Conservation (phyloP, 2,797 vertebrate genomes). For the Chaetophractus vellerosus region DNA sequence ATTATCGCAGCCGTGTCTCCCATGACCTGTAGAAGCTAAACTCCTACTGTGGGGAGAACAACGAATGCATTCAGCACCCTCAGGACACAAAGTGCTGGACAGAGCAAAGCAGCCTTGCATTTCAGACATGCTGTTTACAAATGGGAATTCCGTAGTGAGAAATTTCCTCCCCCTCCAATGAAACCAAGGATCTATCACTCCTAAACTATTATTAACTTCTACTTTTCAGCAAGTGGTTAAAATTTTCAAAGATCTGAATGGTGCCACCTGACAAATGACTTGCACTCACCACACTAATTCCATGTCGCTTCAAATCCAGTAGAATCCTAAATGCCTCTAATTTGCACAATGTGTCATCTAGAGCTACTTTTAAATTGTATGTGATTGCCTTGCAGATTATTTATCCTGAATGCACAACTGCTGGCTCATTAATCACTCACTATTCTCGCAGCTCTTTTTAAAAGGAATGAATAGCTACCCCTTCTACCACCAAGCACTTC, state of each 20-base stretch:
- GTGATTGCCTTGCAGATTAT: slow-evolving; percentile 48
- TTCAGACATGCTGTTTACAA: background rate
- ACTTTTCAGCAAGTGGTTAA: background rate
- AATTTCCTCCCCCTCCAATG: background rate
- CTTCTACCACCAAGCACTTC: background rate
- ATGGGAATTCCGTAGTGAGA: background rate
- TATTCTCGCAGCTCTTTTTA: slow-evolving; percentile 17
- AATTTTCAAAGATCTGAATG: background rate
- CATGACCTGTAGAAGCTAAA: background rate
- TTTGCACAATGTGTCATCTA: background rate
- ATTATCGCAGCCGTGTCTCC: background rate
- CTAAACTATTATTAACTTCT: background rate
- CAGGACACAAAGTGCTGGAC: background rate
- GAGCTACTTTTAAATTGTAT: slow-evolving; percentile 35
- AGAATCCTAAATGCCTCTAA: background rate
- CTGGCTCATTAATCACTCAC: slow-evolving; percentile 34
- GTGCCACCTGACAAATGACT: fast-evolving
- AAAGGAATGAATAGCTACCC: slow-evolving; percentile 68
- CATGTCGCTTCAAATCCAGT: background rate
- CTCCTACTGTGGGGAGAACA: background rate
- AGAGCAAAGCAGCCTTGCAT: background rate
- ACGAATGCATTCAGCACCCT: background rate
- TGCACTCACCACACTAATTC: background rate
- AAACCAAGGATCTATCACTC: background rate
- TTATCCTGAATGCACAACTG: slow-evolving; percentile 9